phyloP scores from a whole-genome alignment of 2,888 invertebrate species.

The Campoletis raptor region DNA sequence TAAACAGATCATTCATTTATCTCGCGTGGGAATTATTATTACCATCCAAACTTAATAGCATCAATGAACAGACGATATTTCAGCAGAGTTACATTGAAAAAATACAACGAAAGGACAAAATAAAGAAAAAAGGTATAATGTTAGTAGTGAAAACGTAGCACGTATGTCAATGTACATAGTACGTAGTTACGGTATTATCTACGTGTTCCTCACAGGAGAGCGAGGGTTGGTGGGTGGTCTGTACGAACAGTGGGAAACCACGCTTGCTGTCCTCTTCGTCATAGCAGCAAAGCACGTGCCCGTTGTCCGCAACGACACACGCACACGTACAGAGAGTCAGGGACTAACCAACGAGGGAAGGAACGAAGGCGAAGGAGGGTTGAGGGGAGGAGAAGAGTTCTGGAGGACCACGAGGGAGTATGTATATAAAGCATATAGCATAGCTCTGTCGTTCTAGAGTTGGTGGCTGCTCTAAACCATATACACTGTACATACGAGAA shows the following conservation, averaged over 20 bases:
- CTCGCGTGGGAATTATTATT: background rate
- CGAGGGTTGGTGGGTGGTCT: slow-evolving; percentile 48
- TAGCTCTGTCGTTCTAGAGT: slow-evolving; percentile 48
- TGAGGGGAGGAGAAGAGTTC: slow-evolving; percentile 72
- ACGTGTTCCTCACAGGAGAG: slow-evolving; percentile 19
- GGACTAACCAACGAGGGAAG: slow-evolving; percentile 63
- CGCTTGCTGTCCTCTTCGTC: slow-evolving; percentile 68
- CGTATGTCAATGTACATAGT: slow-evolving; percentile 27
- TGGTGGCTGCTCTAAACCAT: slow-evolving; percentile 30
- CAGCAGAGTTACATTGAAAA: background rate
- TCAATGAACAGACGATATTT: background rate
- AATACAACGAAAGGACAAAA: background rate
- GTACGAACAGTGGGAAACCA: slow-evolving; percentile 60
- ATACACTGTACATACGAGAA: slow-evolving; percentile 42
- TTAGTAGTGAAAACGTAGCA: slow-evolving; percentile 10
- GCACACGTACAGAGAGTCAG: slow-evolving; percentile 63
- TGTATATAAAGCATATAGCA: slow-evolving; percentile 42
- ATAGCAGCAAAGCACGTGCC: slow-evolving; percentile 66
- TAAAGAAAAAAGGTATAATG: background rate
- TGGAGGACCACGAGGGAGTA: slow-evolving; percentile 51
- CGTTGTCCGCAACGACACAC: slow-evolving; percentile 58
- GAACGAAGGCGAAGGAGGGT: slow-evolving; percentile 69
- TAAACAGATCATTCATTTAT: background rate
- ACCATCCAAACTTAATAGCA: background rate
- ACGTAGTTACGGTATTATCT: slow-evolving; percentile 27